Percentiles rank a stretch among this genome's conserved stretches.
Conservation (phyloP, 1,140 invertebrate genomes). For the Mylabris phalerata region DNA sequence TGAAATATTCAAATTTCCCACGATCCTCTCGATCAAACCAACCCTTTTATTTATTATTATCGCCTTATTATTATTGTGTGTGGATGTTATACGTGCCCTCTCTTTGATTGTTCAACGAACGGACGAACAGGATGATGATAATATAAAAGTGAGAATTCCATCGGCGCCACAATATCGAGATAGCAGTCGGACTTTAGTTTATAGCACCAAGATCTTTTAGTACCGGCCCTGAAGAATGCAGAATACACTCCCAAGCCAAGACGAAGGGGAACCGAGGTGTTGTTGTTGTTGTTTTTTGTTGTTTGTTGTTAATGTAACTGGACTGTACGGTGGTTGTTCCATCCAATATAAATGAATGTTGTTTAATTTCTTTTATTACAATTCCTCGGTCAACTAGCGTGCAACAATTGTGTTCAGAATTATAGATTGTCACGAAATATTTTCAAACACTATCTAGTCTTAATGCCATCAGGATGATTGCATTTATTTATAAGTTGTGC, state of each 20-base stretch:
- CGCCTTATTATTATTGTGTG: constrained; percentile 3
- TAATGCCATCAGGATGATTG: constrained; percentile 6
- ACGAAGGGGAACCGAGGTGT: no score
- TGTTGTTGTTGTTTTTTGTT: no score
- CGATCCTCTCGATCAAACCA: background rate
- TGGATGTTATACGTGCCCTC: background rate
- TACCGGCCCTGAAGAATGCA: constrained; percentile 16
- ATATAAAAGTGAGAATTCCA: constrained; percentile 17
- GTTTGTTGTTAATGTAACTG: background rate
- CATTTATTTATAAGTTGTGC: constrained; percentile 7
- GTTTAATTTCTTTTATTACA: no score
- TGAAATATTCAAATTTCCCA: constrained; percentile 14
- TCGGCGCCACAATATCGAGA: constrained; percentile 15
- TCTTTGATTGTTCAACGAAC: constrained; percentile 2
- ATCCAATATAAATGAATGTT: no score
- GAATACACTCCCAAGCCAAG: constrained; percentile 9
- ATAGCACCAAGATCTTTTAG: constrained; percentile 14
- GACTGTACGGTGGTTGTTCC: constrained; percentile 12
- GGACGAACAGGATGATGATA: background rate
- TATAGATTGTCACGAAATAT: constrained; percentile 13
- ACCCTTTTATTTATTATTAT: constrained; percentile 3
- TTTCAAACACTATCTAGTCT: constrained; percentile 8
- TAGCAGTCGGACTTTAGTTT: constrained; percentile 14
- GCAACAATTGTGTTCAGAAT: constrained; percentile 1
- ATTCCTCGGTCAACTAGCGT: background rate